Conservation (phyloP, 2,888 invertebrate species). For the Panopea generosa region DNA sequence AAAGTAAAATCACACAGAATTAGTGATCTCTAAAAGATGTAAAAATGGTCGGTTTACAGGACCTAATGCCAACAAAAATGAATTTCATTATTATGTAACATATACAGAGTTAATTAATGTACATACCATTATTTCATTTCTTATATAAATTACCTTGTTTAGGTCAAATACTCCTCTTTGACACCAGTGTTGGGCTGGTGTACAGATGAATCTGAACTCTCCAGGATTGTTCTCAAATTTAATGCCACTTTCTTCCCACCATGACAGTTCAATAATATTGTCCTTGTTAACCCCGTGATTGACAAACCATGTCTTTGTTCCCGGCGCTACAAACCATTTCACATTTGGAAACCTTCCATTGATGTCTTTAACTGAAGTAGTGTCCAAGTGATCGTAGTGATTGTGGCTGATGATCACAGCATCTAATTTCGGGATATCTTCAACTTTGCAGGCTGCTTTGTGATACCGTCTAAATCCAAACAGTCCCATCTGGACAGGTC, state of each 20-base stretch:
- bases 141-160: slow-evolving; percentile 83
- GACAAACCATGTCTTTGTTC: slow-evolving; percentile 81
- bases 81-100: too few relatives aligned
- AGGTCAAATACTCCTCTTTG: slow-evolving; percentile 83
- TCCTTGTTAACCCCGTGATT: slow-evolving; percentile 69
- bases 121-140: too few relatives aligned
- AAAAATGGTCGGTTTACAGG: too few relatives aligned
- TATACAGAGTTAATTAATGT: too few relatives aligned
- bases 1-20: too few relatives aligned
- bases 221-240: not conserved
- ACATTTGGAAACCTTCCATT: slow-evolving; percentile 55
- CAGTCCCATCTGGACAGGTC: slow-evolving; percentile 70
- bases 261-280: slow-evolving; percentile 54
- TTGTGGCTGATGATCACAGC: slow-evolving; percentile 86
- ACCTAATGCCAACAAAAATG: too few relatives aligned
- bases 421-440: slow-evolving; percentile 85
- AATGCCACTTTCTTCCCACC: slow-evolving; percentile 46
- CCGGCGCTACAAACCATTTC: slow-evolving; percentile 74
- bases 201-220: slow-evolving; percentile 80
- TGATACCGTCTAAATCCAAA: slow-evolving; percentile 84
- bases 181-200: slow-evolving; percentile 87
- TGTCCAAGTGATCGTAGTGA: slow-evolving; percentile 86
- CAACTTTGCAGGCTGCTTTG: slow-evolving; percentile 73
- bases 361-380: slow-evolving; percentile 73
- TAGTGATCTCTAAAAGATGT: too few relatives aligned